Conservation (phyloP, 2,888 invertebrate species). For the Patella pellucida region DNA sequence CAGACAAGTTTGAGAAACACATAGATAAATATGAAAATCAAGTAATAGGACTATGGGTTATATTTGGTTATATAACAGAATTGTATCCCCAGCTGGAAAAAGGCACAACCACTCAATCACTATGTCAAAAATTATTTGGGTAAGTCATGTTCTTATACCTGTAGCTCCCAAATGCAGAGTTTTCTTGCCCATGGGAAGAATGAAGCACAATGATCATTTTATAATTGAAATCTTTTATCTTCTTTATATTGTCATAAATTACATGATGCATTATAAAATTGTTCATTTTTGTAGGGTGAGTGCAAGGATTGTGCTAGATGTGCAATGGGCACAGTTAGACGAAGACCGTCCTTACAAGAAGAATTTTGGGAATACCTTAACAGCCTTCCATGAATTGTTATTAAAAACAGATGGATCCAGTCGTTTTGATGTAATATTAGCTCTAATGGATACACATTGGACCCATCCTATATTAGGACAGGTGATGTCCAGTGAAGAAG, state of each 20-base stretch:
- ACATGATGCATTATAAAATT: no score
- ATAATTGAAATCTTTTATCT: neutral
- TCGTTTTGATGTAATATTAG: slow-evolving; percentile 49
- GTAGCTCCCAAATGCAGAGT: neutral
- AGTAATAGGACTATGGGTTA: slow-evolving; percentile 55
- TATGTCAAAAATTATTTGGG: slow-evolving; percentile 49
- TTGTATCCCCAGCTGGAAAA: slow-evolving; percentile 46
- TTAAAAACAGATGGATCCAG: slow-evolving; percentile 44
- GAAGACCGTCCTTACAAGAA: slow-evolving; percentile 51
- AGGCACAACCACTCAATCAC: slow-evolving; percentile 42
- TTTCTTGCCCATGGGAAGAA: neutral
- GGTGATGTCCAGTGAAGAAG: slow-evolving; percentile 62
- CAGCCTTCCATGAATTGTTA: slow-evolving; percentile 51
- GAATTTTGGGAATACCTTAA: slow-evolving; percentile 52
- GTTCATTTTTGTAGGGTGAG: slow-evolving; percentile 48
- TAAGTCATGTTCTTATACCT: slow-evolving; percentile 24
- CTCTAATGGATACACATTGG: slow-evolving; percentile 62
- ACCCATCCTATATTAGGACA: slow-evolving; percentile 62
- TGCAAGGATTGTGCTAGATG: slow-evolving; percentile 58
- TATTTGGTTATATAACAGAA: slow-evolving; percentile 51
- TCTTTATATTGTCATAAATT: no score
- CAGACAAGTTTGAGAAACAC: slow-evolving; percentile 50
- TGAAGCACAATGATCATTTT: neutral
- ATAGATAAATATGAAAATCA: slow-evolving; percentile 51
- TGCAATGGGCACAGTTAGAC: slow-evolving; percentile 60